These are phyloP conservation scores for Regulus satrapa DNA, from an alignment of 2,113 vertebrate species.

Conservation along the genomic window DNA sequence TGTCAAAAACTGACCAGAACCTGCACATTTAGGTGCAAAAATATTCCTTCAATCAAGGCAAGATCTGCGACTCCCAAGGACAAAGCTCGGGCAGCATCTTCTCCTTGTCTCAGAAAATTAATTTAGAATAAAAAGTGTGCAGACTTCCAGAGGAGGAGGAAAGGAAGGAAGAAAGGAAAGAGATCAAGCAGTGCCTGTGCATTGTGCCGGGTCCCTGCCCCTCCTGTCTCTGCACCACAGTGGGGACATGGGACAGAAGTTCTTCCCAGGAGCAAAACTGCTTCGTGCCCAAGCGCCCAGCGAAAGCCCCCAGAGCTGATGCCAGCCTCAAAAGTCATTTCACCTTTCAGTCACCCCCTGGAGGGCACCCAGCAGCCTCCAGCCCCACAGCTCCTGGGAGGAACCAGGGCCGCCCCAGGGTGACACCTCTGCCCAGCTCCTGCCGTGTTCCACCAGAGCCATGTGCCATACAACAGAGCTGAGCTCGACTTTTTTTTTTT, in stretches of 20 bases:
- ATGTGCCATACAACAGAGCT: background rate
- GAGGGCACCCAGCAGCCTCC: background rate
- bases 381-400: background rate
- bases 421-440: background rate
- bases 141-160: background rate
- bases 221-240: background rate
- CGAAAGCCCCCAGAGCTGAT: background rate
- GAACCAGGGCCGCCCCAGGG: background rate
- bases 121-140: conserved; percentile 11
- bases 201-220: background rate
- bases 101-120: conserved; percentile 43
- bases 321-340: background rate
- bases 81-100: conserved; percentile 24
- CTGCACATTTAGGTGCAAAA: conserved; percentile 36
- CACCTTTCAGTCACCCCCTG: background rate
- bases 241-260: too few relatives aligned
- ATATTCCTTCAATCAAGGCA: conserved; percentile 47
- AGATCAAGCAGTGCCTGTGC: background rate
- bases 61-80: conserved; percentile 29
- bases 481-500: background rate
- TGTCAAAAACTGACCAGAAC: conserved; percentile 24
- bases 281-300: fast-evolving
- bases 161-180: background rate
- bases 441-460: background rate
- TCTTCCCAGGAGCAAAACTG: background rate